Evolutionary conservation across 2,113 vertebrate species (phyloP), one percentile per base, ranked within the genome.

Genomic region (Syngnathus typhle): DNA sequence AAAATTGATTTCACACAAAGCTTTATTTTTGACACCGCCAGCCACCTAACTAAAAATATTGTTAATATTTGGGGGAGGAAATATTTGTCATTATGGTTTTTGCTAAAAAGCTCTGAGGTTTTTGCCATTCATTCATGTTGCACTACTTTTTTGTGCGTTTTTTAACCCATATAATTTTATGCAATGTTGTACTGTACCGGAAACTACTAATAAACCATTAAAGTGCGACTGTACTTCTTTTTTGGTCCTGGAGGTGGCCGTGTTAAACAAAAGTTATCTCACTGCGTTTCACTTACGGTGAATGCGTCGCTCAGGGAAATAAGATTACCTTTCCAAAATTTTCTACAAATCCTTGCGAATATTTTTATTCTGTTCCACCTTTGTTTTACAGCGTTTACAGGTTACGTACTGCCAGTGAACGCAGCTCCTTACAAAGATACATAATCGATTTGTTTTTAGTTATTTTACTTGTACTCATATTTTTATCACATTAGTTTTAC

Each of bases 101-200:
- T 4, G 69, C 58, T 18, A 64, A 16, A 46, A 72, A 5, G 36
- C n/a, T 58, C 61, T 56, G 73, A 59, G 11, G 58, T 27, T 68
- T 58, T 36, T 58, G 27, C 55, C 10, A 15, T 77, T 80, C 60
- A 10, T 75, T 79, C 72, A 71, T 1, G 77, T 81, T 84, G 85
- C 87, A 87, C 84, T 88, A 74, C 16, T 70, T 80, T 80, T 72
- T 73, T 74, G 51, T 80, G 80, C 83, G 77, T 65, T 71, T 84
- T 84, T 84, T 47, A 70, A 75, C 21, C 1, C 72, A 58, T 69
- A n/a, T 67, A 3, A 54, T 74, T 62, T 44, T 65, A 82, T 77
- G 81, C 86, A 77, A 82, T 86, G 52, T 74, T 85, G 77, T 86
- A 77, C 27, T 85, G 77, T 86, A 75, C 36, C 82, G 69, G 68